A percentile compares a stretch with the other conserved stretches of the same genome.
Evolutionary conservation across 2,888 invertebrate species (phyloP).

Genomic region (Scotopteryx bipunctaria): DNA sequence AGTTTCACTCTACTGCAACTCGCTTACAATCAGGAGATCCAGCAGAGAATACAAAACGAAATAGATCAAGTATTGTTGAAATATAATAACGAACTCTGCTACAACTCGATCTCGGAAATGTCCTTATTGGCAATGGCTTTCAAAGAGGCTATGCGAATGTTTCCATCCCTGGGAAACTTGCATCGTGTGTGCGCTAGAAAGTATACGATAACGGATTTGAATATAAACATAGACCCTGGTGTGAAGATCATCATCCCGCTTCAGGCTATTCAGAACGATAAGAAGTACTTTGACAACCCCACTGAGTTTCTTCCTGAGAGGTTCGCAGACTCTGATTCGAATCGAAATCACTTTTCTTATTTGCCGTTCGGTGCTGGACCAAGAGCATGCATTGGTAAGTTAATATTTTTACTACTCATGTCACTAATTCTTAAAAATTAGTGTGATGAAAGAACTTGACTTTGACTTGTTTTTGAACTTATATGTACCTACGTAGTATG

Average conservation of each 20-base stretch:
- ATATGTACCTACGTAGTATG: too few species aligned
- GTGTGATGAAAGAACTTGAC: too few species aligned
- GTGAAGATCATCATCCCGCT: conserved; percentile 60
- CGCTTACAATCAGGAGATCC: conserved; percentile 64
- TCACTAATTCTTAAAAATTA: too few species aligned
- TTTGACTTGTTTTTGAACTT: too few species aligned
- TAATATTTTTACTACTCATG: background rate
- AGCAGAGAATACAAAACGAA: conserved; percentile 59
- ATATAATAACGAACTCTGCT: conserved; percentile 59
- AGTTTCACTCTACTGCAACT: conserved; percentile 64
- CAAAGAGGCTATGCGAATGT: conserved; percentile 60
- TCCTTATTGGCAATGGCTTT: conserved; percentile 51
- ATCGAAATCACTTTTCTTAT: conserved; percentile 48
- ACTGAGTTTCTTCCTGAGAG: conserved; percentile 55
- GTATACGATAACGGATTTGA: conserved; percentile 52
- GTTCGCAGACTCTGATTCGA: conserved; percentile 42
- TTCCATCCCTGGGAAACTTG: conserved; percentile 56
- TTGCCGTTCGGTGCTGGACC: conserved; percentile 66
- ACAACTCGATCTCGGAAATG: conserved; percentile 61
- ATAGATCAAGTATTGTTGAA: conserved; percentile 58
- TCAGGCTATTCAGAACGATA: conserved; percentile 62
- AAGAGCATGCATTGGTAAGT: conserved; percentile 62
- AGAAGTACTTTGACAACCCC: conserved; percentile 60
- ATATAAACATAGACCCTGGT: conserved; percentile 57
- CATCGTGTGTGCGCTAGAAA: conserved; percentile 53